These are phyloP conservation scores for Apodemia zela DNA, from an alignment of 2,888 invertebrate species.

Conservation along the genomic window DNA sequence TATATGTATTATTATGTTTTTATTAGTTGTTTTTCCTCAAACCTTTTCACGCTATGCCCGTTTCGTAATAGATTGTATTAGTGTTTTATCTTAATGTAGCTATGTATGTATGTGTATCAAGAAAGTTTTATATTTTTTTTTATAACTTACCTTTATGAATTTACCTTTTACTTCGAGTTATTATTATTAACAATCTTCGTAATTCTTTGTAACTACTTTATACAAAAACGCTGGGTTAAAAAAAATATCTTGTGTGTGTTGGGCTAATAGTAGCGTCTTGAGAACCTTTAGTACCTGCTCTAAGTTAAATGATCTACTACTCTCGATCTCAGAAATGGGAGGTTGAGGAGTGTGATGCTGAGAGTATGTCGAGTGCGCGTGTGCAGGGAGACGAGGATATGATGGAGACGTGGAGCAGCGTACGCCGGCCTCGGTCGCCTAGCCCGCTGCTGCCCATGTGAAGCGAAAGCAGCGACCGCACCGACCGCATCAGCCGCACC, in stretches of 20 bases:
- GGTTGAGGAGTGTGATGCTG: constrained; percentile 77
- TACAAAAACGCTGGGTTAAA: neutral
- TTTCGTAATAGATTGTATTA: no score
- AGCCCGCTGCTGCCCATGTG: constrained; percentile 72
- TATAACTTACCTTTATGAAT: no score
- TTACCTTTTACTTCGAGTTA: neutral
- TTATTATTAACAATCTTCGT: neutral
- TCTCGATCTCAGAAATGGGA: constrained; percentile 79
- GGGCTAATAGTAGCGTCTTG: constrained; percentile 22
- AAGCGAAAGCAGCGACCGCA: constrained; percentile 34
- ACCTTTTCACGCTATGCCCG: no score
- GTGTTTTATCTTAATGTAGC: no score
- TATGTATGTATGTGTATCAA: no score
- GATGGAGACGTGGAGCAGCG: constrained; percentile 79
- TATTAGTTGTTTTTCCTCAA: no score
- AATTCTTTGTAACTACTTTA: neutral
- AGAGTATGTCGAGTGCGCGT: constrained; percentile 80
- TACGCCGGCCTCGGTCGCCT: constrained; percentile 61
- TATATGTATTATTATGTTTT: no score
- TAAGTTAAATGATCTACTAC: constrained; percentile 65
- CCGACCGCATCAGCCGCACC: constrained; percentile 10
- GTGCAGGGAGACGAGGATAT: constrained; percentile 83
- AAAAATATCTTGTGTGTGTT: constrained; percentile 16
- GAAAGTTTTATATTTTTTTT: no score
- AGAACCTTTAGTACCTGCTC: constrained; percentile 26